Base-by-base conservation (phyloP, 2,888 invertebrate genomes). In the Cantharis lateralis region DNA sequence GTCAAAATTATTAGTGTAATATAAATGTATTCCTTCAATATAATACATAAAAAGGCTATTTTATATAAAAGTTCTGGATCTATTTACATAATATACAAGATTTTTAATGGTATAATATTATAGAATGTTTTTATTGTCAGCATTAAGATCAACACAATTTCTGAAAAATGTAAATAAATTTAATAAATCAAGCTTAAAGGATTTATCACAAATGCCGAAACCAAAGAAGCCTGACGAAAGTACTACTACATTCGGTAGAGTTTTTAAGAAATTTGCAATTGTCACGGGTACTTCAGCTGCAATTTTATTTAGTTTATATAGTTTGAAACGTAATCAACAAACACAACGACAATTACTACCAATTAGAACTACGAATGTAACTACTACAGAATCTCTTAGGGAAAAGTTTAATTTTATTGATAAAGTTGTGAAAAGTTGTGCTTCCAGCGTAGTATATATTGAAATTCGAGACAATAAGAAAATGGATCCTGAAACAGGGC, bases 401-500 rank as follows among this genome's bases (percentile, higher is more conserved):
- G 87, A 90, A 11, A 90, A 91, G 83, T 93, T 90, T 85, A 97
- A 97, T 89, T 97, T 97, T 85, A 95, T 97, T 83, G 95, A 97
- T 20, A 96, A 97, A 87, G 96, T 97, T 4, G 96, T 97, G 3
- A 94, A 95, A 72, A 91, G 93, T 71, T 94, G 95, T 28, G 94
- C 94, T 0, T 93, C 95, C 1, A 92, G 96, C 0, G 97, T 98
- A 3, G 97, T 98, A 48, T 96, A 95, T 86, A 95, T 98, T 80
- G 96, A 97, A 89, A 94, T 97, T 15, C 93, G 93, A 85, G 96
- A 96, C 86, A 90, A 91, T 0, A 89, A 92, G 69, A 91, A 93
- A 82, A 84, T 92, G 77, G 94, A 95, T 84, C 89, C 92, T 77
- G 93, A 92, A 82, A 91, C 93, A 76, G 93, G 94, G 0, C 89